Base-by-base conservation (phyloP, 1,140 invertebrate genomes). In the Tetraneura akinire region DNA sequence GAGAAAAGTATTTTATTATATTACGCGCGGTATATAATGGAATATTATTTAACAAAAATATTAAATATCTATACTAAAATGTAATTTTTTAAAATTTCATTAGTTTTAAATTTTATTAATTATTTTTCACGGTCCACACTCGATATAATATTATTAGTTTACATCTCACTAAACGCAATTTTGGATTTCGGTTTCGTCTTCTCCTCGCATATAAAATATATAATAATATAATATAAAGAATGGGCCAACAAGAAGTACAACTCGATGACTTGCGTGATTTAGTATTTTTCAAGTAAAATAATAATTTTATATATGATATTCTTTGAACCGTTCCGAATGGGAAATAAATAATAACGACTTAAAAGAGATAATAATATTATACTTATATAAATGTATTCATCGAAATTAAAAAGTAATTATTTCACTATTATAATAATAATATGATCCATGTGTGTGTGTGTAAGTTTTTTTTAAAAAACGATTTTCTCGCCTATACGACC, bases 371-470 rank as follows among this genome's bases (percentile, higher is more conserved):
- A n/a, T n/a, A n/a, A n/a, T n/a, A n/a, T n/a, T n/a, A n/a, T n/a
- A n/a, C n/a, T n/a, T n/a, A n/a, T n/a, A n/a, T n/a, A n/a, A 62
- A 1, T 62, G 16, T 32, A 62, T 23, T 62, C 32, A 62, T 32
- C 29, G 32, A 26, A 62, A 62, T 62, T 62, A 32, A 62, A 62
- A 62, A 62, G 26, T 32, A 62, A 62, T 62, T 18, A 62, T 2
- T 16, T 2, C 14, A 62, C 8, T n/a, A n/a, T n/a, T n/a, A n/a
- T n/a, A n/a, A n/a, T n/a, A n/a, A n/a, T n/a, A n/a, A n/a, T n/a
- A n/a, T n/a, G n/a, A n/a, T n/a, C n/a, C n/a, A n/a, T n/a, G n/a
- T n/a, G n/a, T n/a, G n/a, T n/a, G n/a, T n/a, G n/a, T n/a, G n/a
- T n/a, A n/a, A n/a, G n/a, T n/a, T n/a, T n/a, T n/a, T n/a, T 13